Evolutionary conservation across 2,797 vertebrate species (phyloP).

Genomic region (Halcyon badia): DNA sequence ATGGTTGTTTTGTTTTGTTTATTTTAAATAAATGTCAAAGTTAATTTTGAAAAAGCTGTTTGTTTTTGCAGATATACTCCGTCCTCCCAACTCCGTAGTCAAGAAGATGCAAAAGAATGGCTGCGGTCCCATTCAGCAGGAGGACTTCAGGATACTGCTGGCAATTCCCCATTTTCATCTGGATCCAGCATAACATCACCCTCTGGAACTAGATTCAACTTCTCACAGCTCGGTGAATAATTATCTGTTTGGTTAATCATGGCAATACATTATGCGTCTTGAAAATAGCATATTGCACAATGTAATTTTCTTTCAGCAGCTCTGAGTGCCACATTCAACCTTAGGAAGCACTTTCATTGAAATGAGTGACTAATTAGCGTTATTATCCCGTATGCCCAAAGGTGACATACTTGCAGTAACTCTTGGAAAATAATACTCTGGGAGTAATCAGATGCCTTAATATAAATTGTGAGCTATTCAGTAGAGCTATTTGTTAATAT

Average conservation of each 20-base stretch:
- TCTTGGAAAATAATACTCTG: neutral
- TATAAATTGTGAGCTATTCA: neutral
- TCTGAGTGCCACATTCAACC: neutral
- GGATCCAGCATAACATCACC: conserved; percentile 95
- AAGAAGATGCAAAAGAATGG: conserved; percentile 96
- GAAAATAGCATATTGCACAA: neutral
- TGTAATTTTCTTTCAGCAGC: neutral
- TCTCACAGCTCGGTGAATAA: conserved; percentile 91
- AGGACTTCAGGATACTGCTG: conserved; percentile 92
- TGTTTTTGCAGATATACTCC: conserved; percentile 88
- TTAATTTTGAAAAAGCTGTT: neutral
- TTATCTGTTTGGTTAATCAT: neutral
- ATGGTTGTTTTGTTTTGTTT: neutral
- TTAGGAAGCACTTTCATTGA: neutral
- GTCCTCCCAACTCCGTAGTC: conserved; percentile 90
- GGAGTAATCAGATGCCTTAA: neutral
- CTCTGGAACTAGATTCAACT: conserved; percentile 95
- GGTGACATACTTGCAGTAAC: neutral
- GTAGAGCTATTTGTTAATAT: neutral
- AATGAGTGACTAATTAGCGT: conserved; percentile 3
- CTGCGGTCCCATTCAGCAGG: conserved; percentile 95
- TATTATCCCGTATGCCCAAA: neutral
- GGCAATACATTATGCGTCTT: neutral
- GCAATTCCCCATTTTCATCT: conserved; percentile 95
- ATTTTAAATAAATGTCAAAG: neutral